A percentile compares a stretch with the other conserved stretches of the same genome.
Evolutionary conservation across 2,113 vertebrate species (phyloP).

Genomic region (Gnathonemus longibarbis): DNA sequence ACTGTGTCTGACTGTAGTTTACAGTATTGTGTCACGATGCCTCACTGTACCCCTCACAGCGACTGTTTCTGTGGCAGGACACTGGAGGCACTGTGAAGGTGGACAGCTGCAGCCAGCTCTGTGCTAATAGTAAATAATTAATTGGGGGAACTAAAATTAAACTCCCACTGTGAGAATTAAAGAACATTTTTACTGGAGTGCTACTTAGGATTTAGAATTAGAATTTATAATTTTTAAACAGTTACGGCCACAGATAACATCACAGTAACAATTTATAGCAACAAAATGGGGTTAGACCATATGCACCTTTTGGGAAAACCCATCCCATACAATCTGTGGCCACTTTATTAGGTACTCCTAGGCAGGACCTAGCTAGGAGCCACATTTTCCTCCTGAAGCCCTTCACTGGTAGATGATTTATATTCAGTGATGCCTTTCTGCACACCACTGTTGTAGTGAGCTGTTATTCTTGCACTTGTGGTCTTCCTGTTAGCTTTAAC

Average conservation of each 20-base stretch:
- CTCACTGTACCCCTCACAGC: constrained; percentile 18
- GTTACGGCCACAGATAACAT: background rate
- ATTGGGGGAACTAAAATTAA: constrained; percentile 43
- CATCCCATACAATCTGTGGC: background rate
- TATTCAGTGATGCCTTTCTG: background rate
- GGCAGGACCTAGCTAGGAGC: background rate
- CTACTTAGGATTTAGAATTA: background rate
- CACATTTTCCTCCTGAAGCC: background rate
- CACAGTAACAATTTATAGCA: background rate
- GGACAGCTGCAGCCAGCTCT: constrained; percentile 20
- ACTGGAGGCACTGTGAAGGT: constrained; percentile 14
- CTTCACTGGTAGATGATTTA: background rate
- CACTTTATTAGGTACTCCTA: background rate
- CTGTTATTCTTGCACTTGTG: background rate
- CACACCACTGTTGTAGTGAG: background rate
- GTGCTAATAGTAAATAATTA: constrained; percentile 50
- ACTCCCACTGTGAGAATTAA: constrained; percentile 18
- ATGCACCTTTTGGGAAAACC: background rate
- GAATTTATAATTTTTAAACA: constrained; percentile 5
- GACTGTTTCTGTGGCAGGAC: constrained; percentile 6
- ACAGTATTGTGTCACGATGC: background rate
- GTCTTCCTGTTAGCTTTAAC: background rate
- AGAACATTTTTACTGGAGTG: background rate
- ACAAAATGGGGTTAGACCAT: background rate
- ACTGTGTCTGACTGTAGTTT: background rate